Evolutionary conservation across 2,888 invertebrate genomes (phyloP), one percentile per base, ranked within the genome.

Genomic region (Andrena praecox): DNA sequence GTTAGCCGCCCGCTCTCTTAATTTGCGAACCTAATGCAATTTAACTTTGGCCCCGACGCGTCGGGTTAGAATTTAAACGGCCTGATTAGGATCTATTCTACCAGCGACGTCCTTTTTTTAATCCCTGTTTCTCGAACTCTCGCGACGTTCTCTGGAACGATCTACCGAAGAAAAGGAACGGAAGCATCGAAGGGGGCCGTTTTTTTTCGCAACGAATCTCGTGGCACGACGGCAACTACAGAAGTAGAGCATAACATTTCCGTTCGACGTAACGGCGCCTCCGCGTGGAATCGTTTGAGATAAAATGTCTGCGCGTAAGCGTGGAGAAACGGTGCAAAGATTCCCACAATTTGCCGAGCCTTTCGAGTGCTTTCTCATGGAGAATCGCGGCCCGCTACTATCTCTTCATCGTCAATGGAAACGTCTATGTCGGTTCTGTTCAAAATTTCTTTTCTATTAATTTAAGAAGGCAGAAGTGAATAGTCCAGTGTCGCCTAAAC

Each of bases 171-270:
- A 42, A 16, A 35, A 33, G 50, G 71, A 67, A 74, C 67, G 67
- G 42, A 63, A 67, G 69, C 69, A 73, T 66, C 75, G 66, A 50
- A 27, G 56, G 64, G 60, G 54, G 56, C 63, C 56, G 50, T 52
- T 80, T 56, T 80, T 56, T 60, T 80, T 12, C 54, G 54, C 56
- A 12, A 27, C 56, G 56, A 27, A 56, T 56, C 56, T 56, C 56
- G 27, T 27, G 50, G 77, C 16, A 62, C 27, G 27, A 10, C 35
- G 66, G 68, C 78, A 83, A 85, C 85, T 81, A 42, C 42, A 42
- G 4, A 42, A 42, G 42, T 42, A 87, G 83, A 87, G 83, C 85
- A 67, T 77, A 80, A 82, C 76, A 74, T 69, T 81, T 80, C 6
- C 75, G 77, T 80, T 75, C 74, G 73, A 79, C 84, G 82, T 87